Evolutionary conservation across 2,797 vertebrate species (phyloP).

Genomic region (Parotocinclus haroldoi): DNA sequence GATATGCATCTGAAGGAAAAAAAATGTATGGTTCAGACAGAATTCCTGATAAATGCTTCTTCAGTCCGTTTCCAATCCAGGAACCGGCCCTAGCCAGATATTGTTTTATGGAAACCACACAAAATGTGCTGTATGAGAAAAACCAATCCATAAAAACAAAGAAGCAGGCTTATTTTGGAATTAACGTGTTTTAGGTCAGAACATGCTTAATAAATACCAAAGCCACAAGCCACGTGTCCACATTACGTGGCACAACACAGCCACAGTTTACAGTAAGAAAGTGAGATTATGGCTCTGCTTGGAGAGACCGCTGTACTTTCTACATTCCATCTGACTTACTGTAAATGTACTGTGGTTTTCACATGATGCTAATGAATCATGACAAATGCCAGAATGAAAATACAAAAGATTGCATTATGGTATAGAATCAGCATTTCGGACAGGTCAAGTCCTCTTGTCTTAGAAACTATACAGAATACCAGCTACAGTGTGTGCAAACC

Average conservation of each 20-base stretch:
- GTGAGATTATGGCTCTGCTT: too few relatives aligned
- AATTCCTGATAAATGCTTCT: slow-evolving; percentile 7
- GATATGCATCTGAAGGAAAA: slow-evolving; percentile 2
- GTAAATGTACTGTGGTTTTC: too few relatives aligned
- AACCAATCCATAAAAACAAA: background rate
- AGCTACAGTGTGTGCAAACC: too few relatives aligned
- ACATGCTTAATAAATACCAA: slow-evolving; percentile 19
- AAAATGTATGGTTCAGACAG: slow-evolving; percentile 19
- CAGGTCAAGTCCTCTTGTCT: too few relatives aligned
- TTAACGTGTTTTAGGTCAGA: slow-evolving; percentile 30
- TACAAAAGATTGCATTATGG: too few relatives aligned
- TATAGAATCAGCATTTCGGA: too few relatives aligned
- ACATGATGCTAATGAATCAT: too few relatives aligned
- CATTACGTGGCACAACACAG: slow-evolving; percentile 29
- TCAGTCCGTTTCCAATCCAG: slow-evolving; percentile 16
- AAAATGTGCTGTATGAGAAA: slow-evolving; percentile 36
- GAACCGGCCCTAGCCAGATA: slow-evolving; percentile 3
- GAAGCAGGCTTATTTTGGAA: slow-evolving; percentile 7
- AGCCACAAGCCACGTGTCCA: slow-evolving; percentile 36
- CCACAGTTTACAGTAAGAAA: slow-evolving; percentile 1
- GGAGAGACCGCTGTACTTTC: too few relatives aligned
- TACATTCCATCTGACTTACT: too few relatives aligned
- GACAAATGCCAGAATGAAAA: too few relatives aligned
- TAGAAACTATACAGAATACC: too few relatives aligned
- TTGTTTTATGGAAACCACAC: slow-evolving; percentile 28